Evolutionary conservation across 2,888 invertebrate species (phyloP).

Genomic region (Panorpa germanica): DNA sequence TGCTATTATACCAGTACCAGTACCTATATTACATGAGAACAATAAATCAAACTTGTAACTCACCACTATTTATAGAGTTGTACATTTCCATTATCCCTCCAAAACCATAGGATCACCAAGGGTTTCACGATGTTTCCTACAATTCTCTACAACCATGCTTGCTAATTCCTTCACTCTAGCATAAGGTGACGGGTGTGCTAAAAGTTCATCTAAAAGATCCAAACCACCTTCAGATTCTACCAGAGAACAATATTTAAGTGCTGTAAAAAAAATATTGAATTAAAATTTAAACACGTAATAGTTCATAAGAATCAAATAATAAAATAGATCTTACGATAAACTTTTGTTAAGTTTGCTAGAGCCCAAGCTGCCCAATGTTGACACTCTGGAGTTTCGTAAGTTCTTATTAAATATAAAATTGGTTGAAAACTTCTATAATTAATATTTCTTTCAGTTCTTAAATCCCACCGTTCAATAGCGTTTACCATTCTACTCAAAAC

Average conservation of each 20-base stretch:
- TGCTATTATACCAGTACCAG: no score
- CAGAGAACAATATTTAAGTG: slow-evolving; percentile 79
- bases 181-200: slow-evolving; percentile 41
- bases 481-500: slow-evolving; percentile 58
- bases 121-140: slow-evolving; percentile 21
- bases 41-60: no score
- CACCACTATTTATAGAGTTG: no score
- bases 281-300: neutral
- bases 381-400: slow-evolving; percentile 75
- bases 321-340: slow-evolving; percentile 10
- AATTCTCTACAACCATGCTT: slow-evolving; percentile 44
- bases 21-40: no score
- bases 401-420: slow-evolving; percentile 64
- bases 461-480: slow-evolving; percentile 79
- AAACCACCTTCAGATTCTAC: slow-evolving; percentile 77
- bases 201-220: slow-evolving; percentile 43
- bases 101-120: neutral
- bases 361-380: slow-evolving; percentile 98
- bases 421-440: slow-evolving; percentile 95
- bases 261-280: slow-evolving; percentile 26
- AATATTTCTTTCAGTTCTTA: slow-evolving; percentile 76
- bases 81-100: no score
- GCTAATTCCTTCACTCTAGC: slow-evolving; percentile 49
- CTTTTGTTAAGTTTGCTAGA: slow-evolving; percentile 77
- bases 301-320: neutral